Conservation (phyloP, 1,140 invertebrate genomes). For the Heliconius himera region DNA sequence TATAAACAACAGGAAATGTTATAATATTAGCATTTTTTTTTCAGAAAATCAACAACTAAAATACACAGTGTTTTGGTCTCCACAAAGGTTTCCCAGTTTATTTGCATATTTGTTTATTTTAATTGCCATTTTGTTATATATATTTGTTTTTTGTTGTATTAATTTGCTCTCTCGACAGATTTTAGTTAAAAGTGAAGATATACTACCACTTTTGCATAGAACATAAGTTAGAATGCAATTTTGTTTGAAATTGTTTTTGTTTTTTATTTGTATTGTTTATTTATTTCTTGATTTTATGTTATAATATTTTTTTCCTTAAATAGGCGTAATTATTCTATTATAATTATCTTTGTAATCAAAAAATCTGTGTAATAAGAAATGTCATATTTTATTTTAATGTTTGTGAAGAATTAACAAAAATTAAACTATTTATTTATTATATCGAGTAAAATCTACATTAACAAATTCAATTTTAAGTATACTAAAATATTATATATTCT, state of each 20-base stretch:
- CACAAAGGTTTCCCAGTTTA: conserved; percentile 69
- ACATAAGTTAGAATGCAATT: conserved; percentile 16
- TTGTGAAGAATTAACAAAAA: no score
- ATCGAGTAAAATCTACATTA: no score
- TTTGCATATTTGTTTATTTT: conserved; percentile 58
- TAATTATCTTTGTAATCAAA: no score
- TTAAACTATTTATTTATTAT: no score
- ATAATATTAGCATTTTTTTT: conserved; percentile 39
- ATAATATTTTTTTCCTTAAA: no score
- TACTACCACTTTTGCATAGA: conserved; percentile 43
- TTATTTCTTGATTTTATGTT: no score
- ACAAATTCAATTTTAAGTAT: no score
- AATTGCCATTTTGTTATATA: conserved; percentile 45
- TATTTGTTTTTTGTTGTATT: conserved; percentile 45
- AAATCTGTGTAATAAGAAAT: no score
- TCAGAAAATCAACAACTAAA: conserved; percentile 63
- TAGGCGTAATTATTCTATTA: no score
- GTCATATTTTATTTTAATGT: no score
- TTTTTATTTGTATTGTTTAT: not conserved
- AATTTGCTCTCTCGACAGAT: conserved; percentile 38
- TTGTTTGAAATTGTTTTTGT: not conserved
- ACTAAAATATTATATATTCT: no score
- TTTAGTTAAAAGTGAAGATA: conserved; percentile 43
- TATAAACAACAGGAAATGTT: not conserved
- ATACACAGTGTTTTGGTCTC: conserved; percentile 77